phyloP scores from a whole-genome alignment of 2,888 invertebrate genomes.

The Phalera bucephala region DNA sequence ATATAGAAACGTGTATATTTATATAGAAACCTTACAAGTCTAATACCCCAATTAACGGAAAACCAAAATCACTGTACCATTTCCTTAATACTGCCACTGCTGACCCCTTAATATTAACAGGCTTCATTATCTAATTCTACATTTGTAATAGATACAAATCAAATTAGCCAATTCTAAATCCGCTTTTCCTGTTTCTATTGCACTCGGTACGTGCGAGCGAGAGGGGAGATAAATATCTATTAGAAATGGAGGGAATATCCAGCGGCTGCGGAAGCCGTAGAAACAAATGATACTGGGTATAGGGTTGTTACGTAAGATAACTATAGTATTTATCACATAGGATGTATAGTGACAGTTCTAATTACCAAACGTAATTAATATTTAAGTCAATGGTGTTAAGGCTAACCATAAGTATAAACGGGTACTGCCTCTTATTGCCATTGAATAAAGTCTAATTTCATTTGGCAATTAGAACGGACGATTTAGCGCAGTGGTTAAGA shows the following conservation, averaged over 20 bases:
- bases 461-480: too few relatives aligned
- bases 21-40: too few relatives aligned
- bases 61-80: constrained; percentile 13
- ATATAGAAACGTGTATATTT: too few relatives aligned
- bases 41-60: constrained; percentile 9
- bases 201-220: constrained; percentile 6
- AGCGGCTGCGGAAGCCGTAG: constrained; percentile 22
- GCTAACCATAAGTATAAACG: too few relatives aligned
- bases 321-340: too few relatives aligned
- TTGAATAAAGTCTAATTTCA: too few relatives aligned
- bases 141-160: constrained; percentile 31
- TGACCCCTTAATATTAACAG: constrained; percentile 15
- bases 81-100: constrained; percentile 5
- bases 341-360: too few relatives aligned
- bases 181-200: constrained; percentile 7
- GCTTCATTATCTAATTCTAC: constrained; percentile 29
- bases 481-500: too few relatives aligned
- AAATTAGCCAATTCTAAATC: constrained; percentile 32
- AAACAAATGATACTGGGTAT: constrained; percentile 20
- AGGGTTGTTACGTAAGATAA: neutral
- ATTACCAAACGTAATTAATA: too few relatives aligned
- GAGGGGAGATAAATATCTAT: constrained; percentile 6
- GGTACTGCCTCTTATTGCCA: too few relatives aligned
- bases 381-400: too few relatives aligned
- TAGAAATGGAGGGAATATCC: constrained; percentile 20